phyloP scores from a whole-genome alignment of 2,888 invertebrate species.

The Xestia c-nigrum region DNA sequence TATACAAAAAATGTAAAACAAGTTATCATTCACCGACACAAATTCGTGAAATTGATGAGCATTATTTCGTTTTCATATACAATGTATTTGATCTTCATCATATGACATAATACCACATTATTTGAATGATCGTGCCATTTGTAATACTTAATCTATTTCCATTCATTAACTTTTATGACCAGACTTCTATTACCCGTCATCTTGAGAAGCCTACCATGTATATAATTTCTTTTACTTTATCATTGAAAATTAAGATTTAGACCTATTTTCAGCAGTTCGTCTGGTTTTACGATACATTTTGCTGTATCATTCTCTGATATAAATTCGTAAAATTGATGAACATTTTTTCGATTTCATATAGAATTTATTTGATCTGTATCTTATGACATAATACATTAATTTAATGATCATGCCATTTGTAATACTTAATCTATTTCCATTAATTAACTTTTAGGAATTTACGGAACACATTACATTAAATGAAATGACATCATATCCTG shows the following conservation, averaged over 20 bases:
- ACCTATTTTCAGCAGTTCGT: neutral
- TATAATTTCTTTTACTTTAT: too few species aligned
- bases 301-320: neutral
- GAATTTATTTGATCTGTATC: slow-evolving; percentile 2
- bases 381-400: neutral
- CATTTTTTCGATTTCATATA: neutral
- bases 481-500: slow-evolving; percentile 36
- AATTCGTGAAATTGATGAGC: neutral
- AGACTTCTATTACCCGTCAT: too few species aligned
- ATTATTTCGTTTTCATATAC: neutral
- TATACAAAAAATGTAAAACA: too few species aligned
- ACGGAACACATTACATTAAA: neutral
- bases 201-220: too few species aligned
- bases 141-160: slow-evolving; percentile 11
- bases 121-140: slow-evolving; percentile 16
- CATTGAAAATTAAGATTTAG: neutral
- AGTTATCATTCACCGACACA: neutral
- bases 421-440: slow-evolving; percentile 9
- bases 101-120: neutral
- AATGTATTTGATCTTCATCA: slow-evolving; percentile 4
- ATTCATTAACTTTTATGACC: slow-evolving; percentile 25
- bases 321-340: neutral
- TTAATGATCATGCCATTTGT: slow-evolving; percentile 18
- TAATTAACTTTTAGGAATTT: slow-evolving; percentile 27
- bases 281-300: neutral